Conservation (phyloP, 2,113 vertebrate species). For the Electrona antarctica region DNA sequence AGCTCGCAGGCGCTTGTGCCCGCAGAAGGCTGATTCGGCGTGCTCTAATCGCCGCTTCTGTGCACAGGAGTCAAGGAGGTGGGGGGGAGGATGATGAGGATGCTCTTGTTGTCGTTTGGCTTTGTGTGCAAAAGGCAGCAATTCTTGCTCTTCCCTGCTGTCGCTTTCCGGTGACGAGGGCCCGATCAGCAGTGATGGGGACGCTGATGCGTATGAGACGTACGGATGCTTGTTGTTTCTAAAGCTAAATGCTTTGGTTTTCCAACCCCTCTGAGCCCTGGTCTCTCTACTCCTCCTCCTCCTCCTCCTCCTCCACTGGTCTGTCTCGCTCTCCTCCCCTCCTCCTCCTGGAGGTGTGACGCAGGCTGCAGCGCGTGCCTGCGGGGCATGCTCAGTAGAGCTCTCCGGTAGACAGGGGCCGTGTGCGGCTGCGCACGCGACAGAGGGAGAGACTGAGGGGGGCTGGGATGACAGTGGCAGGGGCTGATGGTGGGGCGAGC, state of each 20-base stretch:
- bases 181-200: constrained; percentile 62
- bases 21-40: constrained; percentile 43
- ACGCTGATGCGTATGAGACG: constrained; percentile 75
- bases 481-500: constrained; percentile 6
- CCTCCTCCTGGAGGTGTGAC: constrained; percentile 75
- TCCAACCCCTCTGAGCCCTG: too few species aligned
- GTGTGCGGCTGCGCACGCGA: constrained; percentile 61
- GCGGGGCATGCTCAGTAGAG: constrained; percentile 43
- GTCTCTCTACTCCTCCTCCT: constrained; percentile 57
- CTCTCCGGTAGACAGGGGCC: constrained; percentile 32
- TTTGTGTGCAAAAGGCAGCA: constrained; percentile 6
- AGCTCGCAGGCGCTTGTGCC: constrained; percentile 23
- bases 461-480: constrained; percentile 26
- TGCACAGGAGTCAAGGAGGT: constrained; percentile 10
- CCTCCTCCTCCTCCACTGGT: constrained; percentile 14
- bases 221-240: constrained; percentile 31
- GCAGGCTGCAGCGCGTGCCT: constrained; percentile 55
- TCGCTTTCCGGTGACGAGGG: constrained; percentile 69
- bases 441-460: constrained; percentile 66
- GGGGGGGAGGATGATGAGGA: constrained; percentile 25
- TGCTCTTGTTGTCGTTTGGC: constrained; percentile 9
- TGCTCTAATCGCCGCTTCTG: constrained; percentile 22
- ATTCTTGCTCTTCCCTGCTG: constrained; percentile 28
- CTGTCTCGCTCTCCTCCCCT: constrained; percentile 3
- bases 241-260: too few species aligned